Base-by-base conservation (phyloP, 2,113 vertebrate genomes). In the Maccullochella peelii region DNA sequence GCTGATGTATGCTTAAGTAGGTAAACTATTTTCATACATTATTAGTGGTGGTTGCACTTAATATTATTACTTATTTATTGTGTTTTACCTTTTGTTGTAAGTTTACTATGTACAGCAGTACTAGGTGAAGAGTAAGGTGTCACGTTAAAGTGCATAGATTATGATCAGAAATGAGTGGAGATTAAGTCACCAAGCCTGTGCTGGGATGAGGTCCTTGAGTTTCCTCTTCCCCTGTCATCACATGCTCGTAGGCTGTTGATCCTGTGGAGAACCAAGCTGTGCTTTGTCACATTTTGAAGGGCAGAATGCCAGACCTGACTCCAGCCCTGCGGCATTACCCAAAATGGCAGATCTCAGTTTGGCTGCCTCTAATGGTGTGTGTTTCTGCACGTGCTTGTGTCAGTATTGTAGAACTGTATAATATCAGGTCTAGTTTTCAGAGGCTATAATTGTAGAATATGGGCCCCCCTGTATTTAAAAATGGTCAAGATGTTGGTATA, bases 311-410 rank as follows among this genome's bases (percentile, higher is more conserved):
- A 93, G 79, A 86, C 82, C 55, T 70, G 81, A 77, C 59, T 86
- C 21, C 42, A 80, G 86, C 30, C 88, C 71, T 77, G 73, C 21
- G n/a, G 82, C 80, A 27, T 78, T 87, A 83, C 77, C 81, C 80
- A 89, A 80, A 83, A 91, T 86, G 88, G 78, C 83, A 88, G 80
- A 78, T 88, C 89, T 91, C 82, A 82, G 59, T 92, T 85, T 84
- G 83, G 76, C 78, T 80, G 82, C 49, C 63, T 87, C 66, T 72
- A 38, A 42, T 71, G 76, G 66, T 80, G 52, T 83, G 42, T 83
- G 25, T 82, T 54, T 62, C 73, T 88, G 27, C 75, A 72, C 8
- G 15, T 75, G 73, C 61, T 71, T 67, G 49, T 76, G 54, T 73
- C 77, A 40, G 78, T 18, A n/a, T 36, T 59, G 5, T 7, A 0